Base-by-base conservation (phyloP, 2,797 vertebrate species). In the Poeciliopsis presidionis region DNA sequence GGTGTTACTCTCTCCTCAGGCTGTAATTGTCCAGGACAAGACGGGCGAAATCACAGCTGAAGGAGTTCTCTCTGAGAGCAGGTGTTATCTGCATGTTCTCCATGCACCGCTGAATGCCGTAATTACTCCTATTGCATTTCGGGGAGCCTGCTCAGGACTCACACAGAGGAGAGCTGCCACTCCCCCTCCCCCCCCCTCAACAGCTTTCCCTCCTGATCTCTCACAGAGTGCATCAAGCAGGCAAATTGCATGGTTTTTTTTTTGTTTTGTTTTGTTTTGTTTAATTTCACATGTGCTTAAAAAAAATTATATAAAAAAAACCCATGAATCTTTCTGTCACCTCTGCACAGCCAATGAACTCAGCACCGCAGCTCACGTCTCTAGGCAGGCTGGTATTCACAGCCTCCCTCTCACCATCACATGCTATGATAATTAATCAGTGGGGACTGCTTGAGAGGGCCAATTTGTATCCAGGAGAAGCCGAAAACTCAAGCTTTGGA, bases 101-200 rank as follows among this genome's bases (percentile, higher is more conserved):
- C 86, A 89, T 91, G 86, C 85, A 51, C 81, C 2, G 43, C 59
- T 87, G 85, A 92, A 88, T 76, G 81, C 78, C 79, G 72, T 90
- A 93, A 92, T 90, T 80, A 87, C 79, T 81, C 91, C 47, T 81
- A 77, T 86, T 65, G 76, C 81, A 83, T 89, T 89, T 81, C 80
- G 81, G 79, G 76, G 75, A 88, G 78, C 73, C 72, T 81, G 85
- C 67, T 80, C 65, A 0, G 70, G 73, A 30, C 79, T 86, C 71
- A 55, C 67, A 75, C 81, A 28, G 63, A 82, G 55, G 51, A 90
- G 80, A 86, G 81, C 67, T 69, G 75, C 86, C 72, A 71, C 63
- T 67, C 83, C 70, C 46, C 41, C 81, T 25, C 33, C 83, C 70
- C 46, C 41, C 81, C 41, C 33, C 30, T 78, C 36, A n/a, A 53